phyloP scores from a whole-genome alignment of 2,888 invertebrate genomes.

The Chaetogeoica ovagalla region DNA sequence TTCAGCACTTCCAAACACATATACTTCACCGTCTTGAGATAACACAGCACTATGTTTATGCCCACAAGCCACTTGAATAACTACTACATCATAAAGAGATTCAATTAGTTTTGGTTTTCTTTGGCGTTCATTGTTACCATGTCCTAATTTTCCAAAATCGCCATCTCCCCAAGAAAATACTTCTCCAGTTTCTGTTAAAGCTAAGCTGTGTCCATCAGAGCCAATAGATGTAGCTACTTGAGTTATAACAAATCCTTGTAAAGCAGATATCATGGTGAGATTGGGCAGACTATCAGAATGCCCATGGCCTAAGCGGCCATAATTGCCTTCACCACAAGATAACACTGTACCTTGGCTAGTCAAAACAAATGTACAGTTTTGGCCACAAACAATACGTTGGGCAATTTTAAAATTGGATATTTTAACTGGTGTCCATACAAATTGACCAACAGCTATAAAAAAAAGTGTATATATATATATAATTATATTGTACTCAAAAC shows the following conservation, averaged over 20 bases:
- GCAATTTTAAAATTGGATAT: constrained; percentile 62
- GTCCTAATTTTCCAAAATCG: constrained; percentile 70
- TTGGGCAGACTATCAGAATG: constrained; percentile 68
- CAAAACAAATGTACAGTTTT: constrained; percentile 70
- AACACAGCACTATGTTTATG: constrained; percentile 70
- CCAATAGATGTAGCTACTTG: constrained; percentile 68
- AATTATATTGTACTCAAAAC: neutral
- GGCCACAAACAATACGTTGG: constrained; percentile 67
- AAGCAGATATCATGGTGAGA: constrained; percentile 65
- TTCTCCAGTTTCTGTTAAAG: constrained; percentile 69
- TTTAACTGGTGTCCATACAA: constrained; percentile 66
- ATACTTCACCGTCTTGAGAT: constrained; percentile 67
- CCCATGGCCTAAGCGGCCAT: constrained; percentile 68
- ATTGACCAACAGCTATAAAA: constrained; percentile 65
- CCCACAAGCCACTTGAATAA: constrained; percentile 67
- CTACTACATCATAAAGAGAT: constrained; percentile 66
- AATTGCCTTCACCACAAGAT: constrained; percentile 70
- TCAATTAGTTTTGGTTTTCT: constrained; percentile 68
- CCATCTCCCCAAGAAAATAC: constrained; percentile 72
- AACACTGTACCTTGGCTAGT: constrained; percentile 67
- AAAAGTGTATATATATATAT: neutral
- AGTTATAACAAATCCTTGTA: constrained; percentile 69
- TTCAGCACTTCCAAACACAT: constrained; percentile 70
- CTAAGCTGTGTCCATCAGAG: constrained; percentile 69
- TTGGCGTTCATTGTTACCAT: constrained; percentile 69